Percentiles rank a stretch among this genome's conserved stretches.
Conservation (phyloP, 2,113 vertebrate genomes). For the Dasyprocta punctata region DNA sequence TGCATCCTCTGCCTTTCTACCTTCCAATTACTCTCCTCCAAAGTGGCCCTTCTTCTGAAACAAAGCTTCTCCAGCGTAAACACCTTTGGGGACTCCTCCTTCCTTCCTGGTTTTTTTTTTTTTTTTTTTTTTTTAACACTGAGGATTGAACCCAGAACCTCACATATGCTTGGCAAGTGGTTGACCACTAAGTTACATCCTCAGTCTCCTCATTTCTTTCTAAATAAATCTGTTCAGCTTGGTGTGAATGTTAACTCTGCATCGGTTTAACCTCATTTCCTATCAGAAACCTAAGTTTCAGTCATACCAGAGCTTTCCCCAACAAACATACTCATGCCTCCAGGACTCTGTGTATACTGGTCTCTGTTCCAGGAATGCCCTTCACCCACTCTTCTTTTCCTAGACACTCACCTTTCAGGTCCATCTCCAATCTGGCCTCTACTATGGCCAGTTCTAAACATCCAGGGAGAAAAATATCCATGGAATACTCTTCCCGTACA, state of each 20-base stretch:
- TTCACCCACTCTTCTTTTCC: not conserved
- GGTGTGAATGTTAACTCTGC: not conserved
- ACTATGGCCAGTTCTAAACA: not conserved
- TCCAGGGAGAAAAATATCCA: not conserved
- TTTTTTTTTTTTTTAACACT: not conserved
- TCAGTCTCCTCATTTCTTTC: not conserved
- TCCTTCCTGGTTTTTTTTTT: not conserved
- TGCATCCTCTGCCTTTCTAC: not conserved
- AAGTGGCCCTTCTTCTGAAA: not conserved
- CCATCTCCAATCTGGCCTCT: not conserved
- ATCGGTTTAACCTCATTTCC: not conserved
- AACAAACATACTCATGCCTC: not conserved
- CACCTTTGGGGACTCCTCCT: not conserved
- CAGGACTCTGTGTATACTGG: not conserved
- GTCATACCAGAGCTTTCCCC: not conserved
- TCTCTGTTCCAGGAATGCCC: not conserved
- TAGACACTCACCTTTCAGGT: not conserved
- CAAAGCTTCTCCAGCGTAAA: not conserved
- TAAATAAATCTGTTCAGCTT: not conserved
- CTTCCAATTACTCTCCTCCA: not conserved
- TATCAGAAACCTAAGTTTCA: not conserved
- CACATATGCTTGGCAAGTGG: not conserved
- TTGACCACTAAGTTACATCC: not conserved
- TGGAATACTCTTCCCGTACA: rapidly evolving
- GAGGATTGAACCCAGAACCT: not conserved